A percentile compares a stretch with the other conserved stretches of the same genome.
Evolutionary conservation across 2,888 invertebrate species (phyloP).

Genomic region (Polyommatus iphigenia): DNA sequence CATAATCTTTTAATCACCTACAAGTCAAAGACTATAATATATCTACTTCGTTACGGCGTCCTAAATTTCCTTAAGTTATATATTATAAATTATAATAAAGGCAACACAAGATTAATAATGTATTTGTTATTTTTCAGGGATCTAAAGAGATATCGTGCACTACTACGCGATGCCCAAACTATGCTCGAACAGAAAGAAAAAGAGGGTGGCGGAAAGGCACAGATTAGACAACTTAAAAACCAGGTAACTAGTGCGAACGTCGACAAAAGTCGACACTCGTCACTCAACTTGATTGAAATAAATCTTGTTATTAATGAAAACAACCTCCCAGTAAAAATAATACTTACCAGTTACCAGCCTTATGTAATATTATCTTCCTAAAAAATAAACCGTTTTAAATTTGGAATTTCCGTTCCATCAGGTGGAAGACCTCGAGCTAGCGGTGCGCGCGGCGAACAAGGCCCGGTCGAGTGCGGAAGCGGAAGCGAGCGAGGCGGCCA

Average conservation of each 20-base stretch:
- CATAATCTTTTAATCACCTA: no score
- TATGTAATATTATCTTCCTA: not conserved
- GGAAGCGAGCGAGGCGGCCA: slow-evolving; percentile 90
- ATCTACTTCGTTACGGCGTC: no score
- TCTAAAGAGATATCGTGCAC: slow-evolving; percentile 92
- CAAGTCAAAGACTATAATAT: no score
- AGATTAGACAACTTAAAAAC: slow-evolving; percentile 88
- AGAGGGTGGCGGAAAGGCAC: slow-evolving; percentile 89
- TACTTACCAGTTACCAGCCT: no score
- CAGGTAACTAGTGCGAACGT: slow-evolving; percentile 69
- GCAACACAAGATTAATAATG: no score
- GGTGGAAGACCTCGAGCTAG: slow-evolving; percentile 95
- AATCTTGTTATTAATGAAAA: no score
- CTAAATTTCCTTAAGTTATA: no score
- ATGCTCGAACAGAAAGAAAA: slow-evolving; percentile 94
- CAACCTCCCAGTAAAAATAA: no score
- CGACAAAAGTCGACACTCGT: no score
- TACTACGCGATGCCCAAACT: slow-evolving; percentile 94
- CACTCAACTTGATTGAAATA: no score
- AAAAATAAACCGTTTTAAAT: not conserved
- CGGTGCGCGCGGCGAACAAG: slow-evolving; percentile 90
- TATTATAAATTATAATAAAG: no score
- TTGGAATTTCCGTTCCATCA: slow-evolving; percentile 51
- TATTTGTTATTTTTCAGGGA: slow-evolving; percentile 76
- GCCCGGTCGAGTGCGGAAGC: slow-evolving; percentile 92